These are phyloP conservation scores for Pangasius mekongensis DNA, from an alignment of 2,797 vertebrate genomes.

Conservation along the genomic window DNA sequence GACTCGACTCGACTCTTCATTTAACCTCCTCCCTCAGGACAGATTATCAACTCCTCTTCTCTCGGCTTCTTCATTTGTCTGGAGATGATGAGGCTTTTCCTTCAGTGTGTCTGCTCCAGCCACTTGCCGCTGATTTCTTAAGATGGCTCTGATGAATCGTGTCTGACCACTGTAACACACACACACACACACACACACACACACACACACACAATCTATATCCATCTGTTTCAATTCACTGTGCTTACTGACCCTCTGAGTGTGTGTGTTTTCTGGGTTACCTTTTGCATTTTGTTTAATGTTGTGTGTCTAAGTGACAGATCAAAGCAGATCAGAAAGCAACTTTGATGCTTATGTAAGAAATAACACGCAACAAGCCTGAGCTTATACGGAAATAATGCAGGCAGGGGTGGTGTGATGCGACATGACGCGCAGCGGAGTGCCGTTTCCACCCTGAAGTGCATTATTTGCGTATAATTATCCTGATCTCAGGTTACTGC, in stretches of 20 bases:
- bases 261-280: slow-evolving; percentile 14
- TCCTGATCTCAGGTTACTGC: too few relatives aligned
- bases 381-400: neutral
- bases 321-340: neutral
- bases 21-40: slow-evolving; percentile 47
- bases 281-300: slow-evolving; percentile 18
- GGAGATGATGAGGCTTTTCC: slow-evolving; percentile 44
- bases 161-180: slow-evolving; percentile 20
- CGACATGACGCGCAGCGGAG: neutral
- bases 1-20: slow-evolving; percentile 31
- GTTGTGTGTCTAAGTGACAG: neutral
- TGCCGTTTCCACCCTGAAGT: neutral
- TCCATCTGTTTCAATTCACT: slow-evolving; percentile 59
- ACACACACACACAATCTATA: slow-evolving; percentile 23
- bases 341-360: neutral
- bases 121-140: slow-evolving; percentile 44
- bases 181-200: slow-evolving; percentile 1
- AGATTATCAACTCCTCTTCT: slow-evolving; percentile 37
- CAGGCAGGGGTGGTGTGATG: neutral
- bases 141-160: slow-evolving; percentile 52
- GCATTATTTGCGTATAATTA: neutral
- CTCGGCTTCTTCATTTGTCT: slow-evolving; percentile 46
- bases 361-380: neutral
- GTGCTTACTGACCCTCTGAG: neutral
- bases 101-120: slow-evolving; percentile 20